Conservation (phyloP, 2,113 vertebrate species). For the Zootoca vivipara region DNA sequence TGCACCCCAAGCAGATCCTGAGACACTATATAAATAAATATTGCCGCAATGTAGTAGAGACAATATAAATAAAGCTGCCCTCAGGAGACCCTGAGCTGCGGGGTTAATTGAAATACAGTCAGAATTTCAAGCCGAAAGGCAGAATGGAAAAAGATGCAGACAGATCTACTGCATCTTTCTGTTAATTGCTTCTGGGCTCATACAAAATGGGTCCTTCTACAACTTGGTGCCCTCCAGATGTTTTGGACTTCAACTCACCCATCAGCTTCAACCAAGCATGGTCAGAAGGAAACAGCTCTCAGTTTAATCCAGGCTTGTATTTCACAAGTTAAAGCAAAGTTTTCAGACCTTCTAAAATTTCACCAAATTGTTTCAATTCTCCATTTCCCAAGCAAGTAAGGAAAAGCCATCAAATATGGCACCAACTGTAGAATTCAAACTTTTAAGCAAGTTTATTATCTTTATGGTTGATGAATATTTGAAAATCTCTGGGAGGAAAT, state of each 20-base stretch:
- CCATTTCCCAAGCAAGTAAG: neutral
- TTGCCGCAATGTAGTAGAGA: neutral
- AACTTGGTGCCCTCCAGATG: no score
- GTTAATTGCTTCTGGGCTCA: constrained; percentile 31
- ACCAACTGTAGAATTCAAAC: neutral
- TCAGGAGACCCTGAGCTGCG: neutral
- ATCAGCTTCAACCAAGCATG: neutral
- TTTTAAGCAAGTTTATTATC: neutral
- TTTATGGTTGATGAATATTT: neutral
- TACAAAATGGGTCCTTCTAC: neutral
- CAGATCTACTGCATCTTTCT: constrained; percentile 4
- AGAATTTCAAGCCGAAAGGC: constrained; percentile 31
- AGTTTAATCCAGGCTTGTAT: neutral
- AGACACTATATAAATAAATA: neutral
- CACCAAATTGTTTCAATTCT: neutral
- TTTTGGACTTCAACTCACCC: neutral
- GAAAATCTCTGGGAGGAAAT: neutral
- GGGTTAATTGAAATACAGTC: constrained; percentile 8
- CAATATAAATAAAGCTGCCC: neutral
- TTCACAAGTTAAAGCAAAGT: no score
- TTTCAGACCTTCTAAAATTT: no score
- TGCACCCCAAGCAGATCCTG: neutral
- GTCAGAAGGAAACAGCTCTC: constrained; percentile 17
- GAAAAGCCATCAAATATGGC: neutral
- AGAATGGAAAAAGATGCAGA: constrained; percentile 20